Conservation (phyloP, 2,888 invertebrate species). For the Hyppa rectilinea region DNA sequence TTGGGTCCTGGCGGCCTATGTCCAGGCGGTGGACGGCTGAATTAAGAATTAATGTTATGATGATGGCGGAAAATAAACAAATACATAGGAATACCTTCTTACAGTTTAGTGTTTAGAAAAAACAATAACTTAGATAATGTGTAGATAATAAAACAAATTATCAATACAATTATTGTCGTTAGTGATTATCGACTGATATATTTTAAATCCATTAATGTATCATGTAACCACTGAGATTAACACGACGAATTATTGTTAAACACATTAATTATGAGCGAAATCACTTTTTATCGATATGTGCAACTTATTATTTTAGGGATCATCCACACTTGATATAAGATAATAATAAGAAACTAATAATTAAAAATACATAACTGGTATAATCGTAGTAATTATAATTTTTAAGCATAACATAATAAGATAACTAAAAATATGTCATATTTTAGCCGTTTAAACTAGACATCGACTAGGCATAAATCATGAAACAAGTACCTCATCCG, state of each 20-base stretch:
- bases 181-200: conserved; percentile 23
- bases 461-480: conserved; percentile 37
- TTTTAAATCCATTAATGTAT: conserved; percentile 35
- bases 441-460: conserved; percentile 26
- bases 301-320: conserved; percentile 30
- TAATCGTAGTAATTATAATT: conserved; percentile 12
- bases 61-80: conserved; percentile 14
- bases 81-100: conserved; percentile 29
- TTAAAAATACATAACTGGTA: conserved; percentile 20
- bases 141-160: conserved; percentile 19
- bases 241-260: conserved; percentile 11
- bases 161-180: conserved; percentile 33
- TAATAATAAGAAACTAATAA: conserved; percentile 7
- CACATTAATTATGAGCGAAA: conserved; percentile 24
- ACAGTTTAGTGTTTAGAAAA: conserved; percentile 11
- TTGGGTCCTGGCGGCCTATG: too few relatives aligned
- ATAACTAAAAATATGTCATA: conserved; percentile 13
- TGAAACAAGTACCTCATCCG: conserved; percentile 9
- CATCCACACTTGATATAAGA: conserved; percentile 26
- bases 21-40: too few relatives aligned
- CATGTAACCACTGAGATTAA: conserved; percentile 28
- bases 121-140: conserved; percentile 29
- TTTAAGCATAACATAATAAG: conserved; percentile 12
- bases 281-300: conserved; percentile 32
- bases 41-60: too few relatives aligned